A percentile compares a stretch with the other conserved stretches of the same genome.
These are phyloP conservation scores for Trinectes maculatus DNA, from an alignment of 2,113 vertebrate genomes.

Conservation along the genomic window DNA sequence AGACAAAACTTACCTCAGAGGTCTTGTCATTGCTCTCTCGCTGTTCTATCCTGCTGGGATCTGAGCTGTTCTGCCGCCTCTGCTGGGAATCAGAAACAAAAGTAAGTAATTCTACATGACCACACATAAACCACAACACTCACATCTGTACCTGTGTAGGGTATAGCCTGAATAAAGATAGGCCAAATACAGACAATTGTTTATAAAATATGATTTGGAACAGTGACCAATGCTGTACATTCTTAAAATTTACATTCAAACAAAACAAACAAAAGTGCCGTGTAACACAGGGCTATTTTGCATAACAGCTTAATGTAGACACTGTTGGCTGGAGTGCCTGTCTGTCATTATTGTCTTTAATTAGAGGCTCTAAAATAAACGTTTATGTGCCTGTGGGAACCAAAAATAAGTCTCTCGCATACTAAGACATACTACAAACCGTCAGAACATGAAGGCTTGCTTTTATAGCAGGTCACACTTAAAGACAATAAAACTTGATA, in stretches of 20 bases:
- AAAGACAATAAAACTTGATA: no score
- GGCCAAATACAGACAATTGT: not conserved
- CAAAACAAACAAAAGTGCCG: not conserved
- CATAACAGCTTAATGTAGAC: slow-evolving; percentile 1
- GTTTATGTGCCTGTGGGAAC: slow-evolving; percentile 25
- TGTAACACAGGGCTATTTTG: no score
- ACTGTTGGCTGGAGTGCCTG: slow-evolving; percentile 25
- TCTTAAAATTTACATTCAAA: not conserved
- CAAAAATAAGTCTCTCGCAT: slow-evolving; percentile 40
- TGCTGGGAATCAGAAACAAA: slow-evolving; percentile 67
- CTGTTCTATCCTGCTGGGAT: slow-evolving; percentile 72
- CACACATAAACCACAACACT: no score
- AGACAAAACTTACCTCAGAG: slow-evolving; percentile 76
- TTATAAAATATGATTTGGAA: not conserved
- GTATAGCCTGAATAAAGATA: not conserved
- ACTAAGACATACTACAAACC: slow-evolving; percentile 23
- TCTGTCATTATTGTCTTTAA: slow-evolving; percentile 43
- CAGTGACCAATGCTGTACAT: not conserved
- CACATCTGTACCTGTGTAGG: no score
- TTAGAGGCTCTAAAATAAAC: slow-evolving; percentile 46
- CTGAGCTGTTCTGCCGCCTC: slow-evolving; percentile 72
- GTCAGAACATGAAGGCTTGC: not conserved
- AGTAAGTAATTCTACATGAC: slow-evolving; percentile 7
- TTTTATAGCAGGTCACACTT: slow-evolving; percentile 1
- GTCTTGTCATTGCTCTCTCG: slow-evolving; percentile 54